phyloP scores from a whole-genome alignment of 2,888 invertebrate species.

The Sinohyriopsis cumingii region DNA sequence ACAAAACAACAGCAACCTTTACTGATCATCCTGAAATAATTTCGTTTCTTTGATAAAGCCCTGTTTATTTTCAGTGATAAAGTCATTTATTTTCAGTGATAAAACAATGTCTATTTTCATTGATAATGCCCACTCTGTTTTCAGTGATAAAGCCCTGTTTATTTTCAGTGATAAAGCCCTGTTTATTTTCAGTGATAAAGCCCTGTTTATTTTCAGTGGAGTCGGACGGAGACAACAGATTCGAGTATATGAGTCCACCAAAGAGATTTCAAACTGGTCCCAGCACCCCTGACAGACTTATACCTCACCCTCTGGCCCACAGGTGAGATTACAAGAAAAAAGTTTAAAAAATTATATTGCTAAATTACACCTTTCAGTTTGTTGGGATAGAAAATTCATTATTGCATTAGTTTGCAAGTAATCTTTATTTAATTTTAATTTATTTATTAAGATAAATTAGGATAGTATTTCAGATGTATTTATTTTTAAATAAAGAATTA shows the following conservation, averaged over 20 bases:
- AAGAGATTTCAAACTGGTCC: constrained; percentile 61
- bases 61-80: too few relatives aligned
- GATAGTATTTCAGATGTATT: too few relatives aligned
- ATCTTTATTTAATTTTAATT: too few relatives aligned
- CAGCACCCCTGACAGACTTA: constrained; percentile 58
- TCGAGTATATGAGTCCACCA: constrained; percentile 63
- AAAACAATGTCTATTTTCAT: background rate
- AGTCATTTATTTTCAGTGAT: background rate
- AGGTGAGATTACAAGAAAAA: constrained; percentile 37
- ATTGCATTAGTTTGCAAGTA: too few relatives aligned
- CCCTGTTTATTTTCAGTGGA: constrained; percentile 50
- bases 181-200: background rate
- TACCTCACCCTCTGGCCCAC: constrained; percentile 63
- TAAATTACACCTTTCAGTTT: too few relatives aligned
- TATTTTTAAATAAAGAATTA: too few relatives aligned
- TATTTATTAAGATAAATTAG: too few relatives aligned
- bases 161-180: background rate
- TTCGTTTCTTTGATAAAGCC: too few relatives aligned
- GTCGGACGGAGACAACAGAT: constrained; percentile 52
- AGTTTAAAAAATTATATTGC: too few relatives aligned
- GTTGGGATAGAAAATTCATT: too few relatives aligned
- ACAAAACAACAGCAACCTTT: too few relatives aligned
- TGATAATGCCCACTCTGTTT: background rate
- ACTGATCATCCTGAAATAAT: too few relatives aligned
- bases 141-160: background rate